Percentiles rank a stretch among this genome's conserved stretches.
These are phyloP conservation scores for Exephanes ischioxanthus DNA, from an alignment of 2,888 invertebrate genomes.

Conservation along the genomic window DNA sequence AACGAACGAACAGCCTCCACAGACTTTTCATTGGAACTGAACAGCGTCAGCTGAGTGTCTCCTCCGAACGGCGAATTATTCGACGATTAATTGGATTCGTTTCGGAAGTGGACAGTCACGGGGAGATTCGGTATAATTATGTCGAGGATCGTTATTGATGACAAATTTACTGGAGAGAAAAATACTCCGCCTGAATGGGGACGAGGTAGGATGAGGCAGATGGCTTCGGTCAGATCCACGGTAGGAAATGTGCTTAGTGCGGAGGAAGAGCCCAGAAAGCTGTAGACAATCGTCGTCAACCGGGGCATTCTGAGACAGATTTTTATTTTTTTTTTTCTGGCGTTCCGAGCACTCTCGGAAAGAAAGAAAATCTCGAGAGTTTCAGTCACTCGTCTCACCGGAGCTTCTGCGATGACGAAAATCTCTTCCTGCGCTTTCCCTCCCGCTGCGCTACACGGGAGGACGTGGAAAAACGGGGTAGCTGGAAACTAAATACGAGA, in stretches of 20 bases:
- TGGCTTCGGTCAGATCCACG: background rate
- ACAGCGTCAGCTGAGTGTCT: conserved; percentile 29
- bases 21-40: conserved; percentile 33
- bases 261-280: background rate
- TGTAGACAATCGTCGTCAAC: conserved; percentile 2
- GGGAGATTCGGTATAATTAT: conserved; percentile 13
- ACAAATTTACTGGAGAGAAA: background rate
- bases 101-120: conserved; percentile 3
- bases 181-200: background rate
- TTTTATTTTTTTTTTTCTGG: background rate
- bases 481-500: background rate
- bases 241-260: background rate
- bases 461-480: background rate
- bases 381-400: conserved; percentile 8
- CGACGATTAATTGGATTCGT: conserved; percentile 38
- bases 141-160: conserved; percentile 21
- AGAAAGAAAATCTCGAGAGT: background rate
- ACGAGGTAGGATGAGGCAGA: background rate
- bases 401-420: background rate
- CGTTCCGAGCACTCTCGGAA: background rate
- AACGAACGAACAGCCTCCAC: conserved; percentile 5
- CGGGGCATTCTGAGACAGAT: background rate
- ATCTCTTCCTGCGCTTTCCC: background rate
- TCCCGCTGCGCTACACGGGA: background rate
- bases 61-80: conserved; percentile 9